Conservation (phyloP, 2,797 vertebrate genomes). For the Gambelia wislizenii region DNA sequence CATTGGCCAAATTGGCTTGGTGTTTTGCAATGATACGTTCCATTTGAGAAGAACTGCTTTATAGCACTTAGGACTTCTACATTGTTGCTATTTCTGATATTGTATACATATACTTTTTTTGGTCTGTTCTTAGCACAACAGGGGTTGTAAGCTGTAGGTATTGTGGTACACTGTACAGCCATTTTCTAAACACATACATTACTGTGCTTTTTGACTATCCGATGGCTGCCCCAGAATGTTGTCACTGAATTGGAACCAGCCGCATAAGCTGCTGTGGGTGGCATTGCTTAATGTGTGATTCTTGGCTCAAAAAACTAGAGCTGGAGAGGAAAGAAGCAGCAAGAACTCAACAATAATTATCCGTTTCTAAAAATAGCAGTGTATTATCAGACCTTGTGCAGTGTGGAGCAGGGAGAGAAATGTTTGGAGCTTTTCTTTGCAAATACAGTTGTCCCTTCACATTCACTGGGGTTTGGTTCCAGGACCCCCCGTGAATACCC, state of each 20-base stretch:
- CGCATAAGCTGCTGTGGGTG: background rate
- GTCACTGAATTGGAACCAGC: slow-evolving; percentile 33
- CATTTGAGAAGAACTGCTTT: too few relatives aligned
- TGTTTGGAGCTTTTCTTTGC: background rate
- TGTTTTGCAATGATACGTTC: too few relatives aligned
- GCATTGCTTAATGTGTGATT: background rate
- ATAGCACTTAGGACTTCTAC: too few relatives aligned
- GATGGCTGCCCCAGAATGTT: slow-evolving; percentile 18
- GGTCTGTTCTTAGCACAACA: background rate
- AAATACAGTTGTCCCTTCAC: background rate
- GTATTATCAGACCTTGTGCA: slow-evolving; percentile 19
- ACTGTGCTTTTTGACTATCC: slow-evolving; percentile 22
- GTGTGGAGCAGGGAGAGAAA: slow-evolving; percentile 1
- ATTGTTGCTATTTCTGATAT: too few relatives aligned
- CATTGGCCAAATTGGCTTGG: too few relatives aligned
- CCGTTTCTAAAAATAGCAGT: slow-evolving; percentile 62
- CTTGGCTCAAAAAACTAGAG: slow-evolving; percentile 48
- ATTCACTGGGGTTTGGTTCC: too few relatives aligned
- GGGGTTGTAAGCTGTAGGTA: background rate
- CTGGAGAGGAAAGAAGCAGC: slow-evolving; percentile 45
- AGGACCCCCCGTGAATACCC: too few relatives aligned
- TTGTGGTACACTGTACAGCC: background rate
- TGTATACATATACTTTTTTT: background rate
- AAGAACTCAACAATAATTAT: slow-evolving; percentile 47
- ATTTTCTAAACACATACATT: slow-evolving; percentile 10